Conservation (phyloP, 2,888 invertebrate genomes). For the Frankliniella intonsa region DNA sequence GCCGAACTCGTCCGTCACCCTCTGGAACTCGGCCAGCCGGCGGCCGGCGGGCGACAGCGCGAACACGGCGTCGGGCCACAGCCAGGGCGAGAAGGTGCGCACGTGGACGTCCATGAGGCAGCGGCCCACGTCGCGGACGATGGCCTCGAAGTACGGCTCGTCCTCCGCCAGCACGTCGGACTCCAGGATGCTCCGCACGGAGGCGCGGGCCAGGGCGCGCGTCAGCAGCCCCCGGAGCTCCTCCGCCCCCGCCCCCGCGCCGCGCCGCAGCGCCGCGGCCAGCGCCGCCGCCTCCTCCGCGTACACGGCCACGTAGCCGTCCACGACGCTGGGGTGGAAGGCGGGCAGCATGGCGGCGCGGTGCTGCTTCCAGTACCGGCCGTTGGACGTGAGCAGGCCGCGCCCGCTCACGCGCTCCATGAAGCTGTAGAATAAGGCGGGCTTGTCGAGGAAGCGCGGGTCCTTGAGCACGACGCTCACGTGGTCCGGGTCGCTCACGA, state of each 20-base stretch:
- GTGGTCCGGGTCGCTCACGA: conserved; percentile 1
- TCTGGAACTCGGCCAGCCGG: not conserved
- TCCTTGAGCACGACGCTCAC: not conserved
- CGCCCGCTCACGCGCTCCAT: not conserved
- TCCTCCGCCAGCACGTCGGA: not conserved
- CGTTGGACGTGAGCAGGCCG: not conserved
- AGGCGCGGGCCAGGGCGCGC: not conserved
- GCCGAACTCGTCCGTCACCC: not conserved
- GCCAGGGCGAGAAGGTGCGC: not conserved
- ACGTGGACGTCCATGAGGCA: not conserved
- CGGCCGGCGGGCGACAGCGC: not conserved
- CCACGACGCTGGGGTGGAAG: conserved; percentile 1
- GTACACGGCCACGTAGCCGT: not conserved
- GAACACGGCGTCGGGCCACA: not conserved
- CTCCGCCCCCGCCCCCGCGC: not conserved
- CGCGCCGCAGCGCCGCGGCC: not conserved
- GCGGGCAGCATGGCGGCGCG: not conserved
- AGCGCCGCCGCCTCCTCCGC: not conserved
- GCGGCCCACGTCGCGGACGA: not conserved
- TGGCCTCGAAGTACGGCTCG: not conserved
- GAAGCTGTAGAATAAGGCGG: not conserved
- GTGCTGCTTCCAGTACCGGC: not conserved
- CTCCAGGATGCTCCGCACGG: not conserved
- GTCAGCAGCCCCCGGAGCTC: not conserved
- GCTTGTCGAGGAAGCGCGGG: not conserved